Evolutionary conservation across 2,113 vertebrate genomes (phyloP), one percentile per base, ranked within the genome.

Genomic region (Plestiodon gilberti): DNA sequence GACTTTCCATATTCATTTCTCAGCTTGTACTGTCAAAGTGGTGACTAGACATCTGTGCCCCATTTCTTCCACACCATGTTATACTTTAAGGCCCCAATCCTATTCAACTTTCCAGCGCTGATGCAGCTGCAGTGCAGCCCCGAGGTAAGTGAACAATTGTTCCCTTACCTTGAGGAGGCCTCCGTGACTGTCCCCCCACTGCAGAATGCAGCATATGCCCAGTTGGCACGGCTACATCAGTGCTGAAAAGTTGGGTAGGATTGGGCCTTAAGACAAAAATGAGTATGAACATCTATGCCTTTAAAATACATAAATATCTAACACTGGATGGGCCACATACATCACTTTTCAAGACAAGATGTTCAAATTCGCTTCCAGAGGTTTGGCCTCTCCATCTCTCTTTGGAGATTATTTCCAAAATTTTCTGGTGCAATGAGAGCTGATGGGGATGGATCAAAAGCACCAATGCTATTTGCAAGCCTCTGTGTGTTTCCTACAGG

Each of bases 1-100:
- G 43, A 55, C 89, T 85, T 88, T 88, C 77, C 83, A 77, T 35
- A 81, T 87, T 87, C 89, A 59, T 83, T 89, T 89, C 76, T 62
- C 81, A 88, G 61, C 33, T 82, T 89, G 52, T 52, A 55, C 88
- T 65, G 43, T 70, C 1, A 0, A 73, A 79, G 78, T 9, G 71
- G 80, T 90, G 87, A 83, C 85, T 64, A 88, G 55, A 69, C 87
- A 82, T 11, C 28, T 69, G 15, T n/a, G 30, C n/a, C 30, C 30
- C n/a, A 69, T 30, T n/a, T 15, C 10, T 69, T 69, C 28, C 30
- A 11, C 65, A 67, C 13, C 30, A 67, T n/a, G 65, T 30, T 33
- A 13, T 48, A 48, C 43, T 48, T 48, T 48, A n/a, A n/a, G n/a
- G n/a, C n/a, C n/a, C n/a, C n/a, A n/a, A n/a, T n/a, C n/a, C n/a